These are phyloP conservation scores for Agonopterix arenella DNA, from an alignment of 2,888 invertebrate genomes.

Conservation along the genomic window DNA sequence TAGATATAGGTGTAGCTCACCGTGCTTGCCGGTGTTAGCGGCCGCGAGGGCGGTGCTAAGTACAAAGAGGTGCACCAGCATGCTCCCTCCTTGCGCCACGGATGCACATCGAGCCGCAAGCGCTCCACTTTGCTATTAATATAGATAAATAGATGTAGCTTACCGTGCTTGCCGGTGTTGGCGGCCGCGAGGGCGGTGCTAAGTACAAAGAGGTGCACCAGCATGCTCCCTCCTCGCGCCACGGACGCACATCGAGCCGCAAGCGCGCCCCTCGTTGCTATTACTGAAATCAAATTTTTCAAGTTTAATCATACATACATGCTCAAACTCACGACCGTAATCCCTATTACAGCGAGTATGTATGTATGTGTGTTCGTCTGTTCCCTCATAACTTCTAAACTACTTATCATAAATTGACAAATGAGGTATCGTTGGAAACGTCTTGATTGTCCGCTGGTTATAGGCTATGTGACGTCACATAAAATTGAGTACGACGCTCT, in stretches of 20 bases:
- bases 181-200: constrained; percentile 71
- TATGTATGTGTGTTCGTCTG: too few relatives aligned
- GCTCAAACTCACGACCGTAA: too few relatives aligned
- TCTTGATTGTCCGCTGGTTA: too few relatives aligned
- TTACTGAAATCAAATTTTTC: too few relatives aligned
- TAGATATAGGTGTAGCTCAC: constrained; percentile 21
- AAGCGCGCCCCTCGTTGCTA: constrained; percentile 25
- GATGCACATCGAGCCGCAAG: constrained; percentile 64
- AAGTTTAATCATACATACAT: too few relatives aligned
- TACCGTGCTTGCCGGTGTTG: constrained; percentile 68
- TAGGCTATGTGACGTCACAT: too few relatives aligned
- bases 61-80: constrained; percentile 70
- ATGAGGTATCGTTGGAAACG: too few relatives aligned
- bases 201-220: constrained; percentile 69
- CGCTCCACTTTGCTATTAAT: constrained; percentile 18
- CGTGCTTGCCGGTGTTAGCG: constrained; percentile 67
- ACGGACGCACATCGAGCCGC: constrained; percentile 58
- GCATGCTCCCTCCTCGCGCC: constrained; percentile 63
- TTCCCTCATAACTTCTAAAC: too few relatives aligned
- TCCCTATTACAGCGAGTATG: too few relatives aligned
- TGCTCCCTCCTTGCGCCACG: constrained; percentile 57
- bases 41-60: constrained; percentile 72
- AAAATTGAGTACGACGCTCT: too few relatives aligned
- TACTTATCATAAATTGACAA: too few relatives aligned
- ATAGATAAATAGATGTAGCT: not conserved